These are phyloP conservation scores for Polyergus mexicanus DNA, from an alignment of 1,140 invertebrate genomes.

Conservation along the genomic window DNA sequence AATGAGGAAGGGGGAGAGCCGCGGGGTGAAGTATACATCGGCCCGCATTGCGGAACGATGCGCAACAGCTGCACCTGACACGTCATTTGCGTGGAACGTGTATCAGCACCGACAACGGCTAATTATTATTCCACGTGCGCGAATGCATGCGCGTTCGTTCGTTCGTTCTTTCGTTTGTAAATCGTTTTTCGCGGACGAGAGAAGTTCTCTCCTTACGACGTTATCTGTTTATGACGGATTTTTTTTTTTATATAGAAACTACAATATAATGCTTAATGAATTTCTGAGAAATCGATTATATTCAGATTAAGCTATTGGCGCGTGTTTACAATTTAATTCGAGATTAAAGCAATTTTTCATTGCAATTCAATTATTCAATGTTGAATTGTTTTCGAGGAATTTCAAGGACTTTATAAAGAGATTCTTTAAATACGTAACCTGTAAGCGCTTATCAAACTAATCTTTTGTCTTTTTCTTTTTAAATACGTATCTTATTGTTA, in stretches of 20 bases:
- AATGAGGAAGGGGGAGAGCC: slow-evolving; percentile 39
- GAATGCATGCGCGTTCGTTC: slow-evolving; percentile 62
- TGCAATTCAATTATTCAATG: not conserved
- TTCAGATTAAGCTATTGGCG: not conserved
- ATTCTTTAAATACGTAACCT: not conserved
- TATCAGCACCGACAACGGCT: slow-evolving; percentile 81
- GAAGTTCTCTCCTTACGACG: not conserved
- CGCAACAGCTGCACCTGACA: slow-evolving; percentile 84
- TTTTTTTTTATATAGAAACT: not conserved
- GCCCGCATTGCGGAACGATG: slow-evolving; percentile 85
- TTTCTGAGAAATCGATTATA: not conserved
- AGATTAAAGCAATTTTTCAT: not conserved
- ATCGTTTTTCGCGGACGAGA: slow-evolving; percentile 7
- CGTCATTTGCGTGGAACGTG: slow-evolving; percentile 84
- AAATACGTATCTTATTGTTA: not conserved
- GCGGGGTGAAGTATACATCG: slow-evolving; percentile 65
- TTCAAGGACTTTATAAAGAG: not conserved
- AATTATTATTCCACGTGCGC: slow-evolving; percentile 84
- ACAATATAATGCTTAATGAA: not conserved
- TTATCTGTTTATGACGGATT: not conserved
- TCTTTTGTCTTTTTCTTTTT: slow-evolving; percentile 12
- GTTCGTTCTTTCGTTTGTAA: slow-evolving; percentile 25
- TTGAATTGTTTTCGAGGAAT: not conserved
- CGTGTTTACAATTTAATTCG: not conserved
- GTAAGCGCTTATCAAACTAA: not conserved